Percentiles rank a stretch among this genome's conserved stretches.
These are phyloP conservation scores for Watsonalla cultraria DNA, from an alignment of 2,888 invertebrate genomes.

Conservation along the genomic window DNA sequence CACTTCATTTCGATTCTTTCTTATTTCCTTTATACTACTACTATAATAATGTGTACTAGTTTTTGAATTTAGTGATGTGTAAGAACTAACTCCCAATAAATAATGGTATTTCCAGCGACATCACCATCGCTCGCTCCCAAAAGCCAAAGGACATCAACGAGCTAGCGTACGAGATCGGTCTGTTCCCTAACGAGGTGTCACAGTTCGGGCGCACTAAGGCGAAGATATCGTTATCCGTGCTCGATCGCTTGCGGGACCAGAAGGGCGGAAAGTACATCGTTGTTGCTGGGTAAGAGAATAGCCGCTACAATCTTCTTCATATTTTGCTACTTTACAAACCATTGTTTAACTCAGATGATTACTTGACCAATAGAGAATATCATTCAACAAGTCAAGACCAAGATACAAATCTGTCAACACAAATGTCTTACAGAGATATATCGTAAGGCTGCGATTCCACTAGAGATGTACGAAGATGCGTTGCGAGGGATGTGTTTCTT, in stretches of 20 bases:
- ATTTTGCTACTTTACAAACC: background rate
- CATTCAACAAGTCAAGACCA: no score
- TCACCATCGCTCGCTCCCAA: conserved; percentile 92
- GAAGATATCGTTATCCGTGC: conserved; percentile 90
- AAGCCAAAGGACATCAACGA: conserved; percentile 89
- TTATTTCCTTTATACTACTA: no score
- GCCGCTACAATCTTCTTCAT: background rate
- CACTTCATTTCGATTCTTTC: no score
- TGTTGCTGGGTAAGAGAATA: conserved; percentile 90
- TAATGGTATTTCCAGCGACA: conserved; percentile 81
- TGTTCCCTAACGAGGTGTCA: conserved; percentile 88
- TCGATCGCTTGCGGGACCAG: conserved; percentile 84
- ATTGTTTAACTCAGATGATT: background rate
- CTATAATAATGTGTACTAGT: no score
- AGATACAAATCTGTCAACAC: no score
- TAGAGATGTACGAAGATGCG: no score
- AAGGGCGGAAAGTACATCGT: conserved; percentile 94
- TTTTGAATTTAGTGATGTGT: no score
- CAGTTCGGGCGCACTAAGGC: conserved; percentile 96
- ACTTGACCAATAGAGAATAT: no score
- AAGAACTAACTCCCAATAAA: no score
- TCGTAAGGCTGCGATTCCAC: no score
- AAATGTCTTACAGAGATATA: no score
- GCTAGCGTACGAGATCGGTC: conserved; percentile 91
- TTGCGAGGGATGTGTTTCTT: no score